These are phyloP conservation scores for Rhinolophus ferrumequinum DNA, from an alignment of 2,113 vertebrate genomes.

Conservation along the genomic window DNA sequence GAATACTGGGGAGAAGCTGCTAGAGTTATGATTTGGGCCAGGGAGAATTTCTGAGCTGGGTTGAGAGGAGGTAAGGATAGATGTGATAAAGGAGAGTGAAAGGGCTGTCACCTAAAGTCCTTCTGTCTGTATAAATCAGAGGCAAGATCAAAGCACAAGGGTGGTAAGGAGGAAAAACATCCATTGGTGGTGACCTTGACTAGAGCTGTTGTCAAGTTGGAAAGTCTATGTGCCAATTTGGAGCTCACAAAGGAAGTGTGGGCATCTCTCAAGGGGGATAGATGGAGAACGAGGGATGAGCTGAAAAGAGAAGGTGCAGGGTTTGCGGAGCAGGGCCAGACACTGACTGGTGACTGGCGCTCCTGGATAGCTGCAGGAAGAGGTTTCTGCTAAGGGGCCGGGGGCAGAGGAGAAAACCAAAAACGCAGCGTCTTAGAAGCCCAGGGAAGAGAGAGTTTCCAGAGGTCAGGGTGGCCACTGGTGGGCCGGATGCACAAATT, in stretches of 20 bases:
- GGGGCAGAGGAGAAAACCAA: not conserved
- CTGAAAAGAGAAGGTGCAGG: not conserved
- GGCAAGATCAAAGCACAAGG: not conserved
- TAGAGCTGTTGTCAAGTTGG: not conserved
- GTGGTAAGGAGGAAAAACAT: not conserved
- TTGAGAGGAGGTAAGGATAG: not conserved
- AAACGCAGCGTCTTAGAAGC: not conserved
- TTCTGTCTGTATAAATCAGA: not conserved
- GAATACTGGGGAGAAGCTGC: not conserved
- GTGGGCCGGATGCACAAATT: not conserved
- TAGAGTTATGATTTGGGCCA: not conserved
- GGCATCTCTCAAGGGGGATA: not conserved
- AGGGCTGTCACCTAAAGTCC: not conserved
- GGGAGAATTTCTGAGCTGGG: not conserved
- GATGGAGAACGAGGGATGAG: not conserved
- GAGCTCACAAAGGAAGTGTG: not conserved
- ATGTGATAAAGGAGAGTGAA: not conserved
- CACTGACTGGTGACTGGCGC: not conserved
- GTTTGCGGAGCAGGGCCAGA: not conserved
- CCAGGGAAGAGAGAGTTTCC: not conserved
- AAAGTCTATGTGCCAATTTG: not conserved
- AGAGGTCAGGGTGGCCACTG: not conserved
- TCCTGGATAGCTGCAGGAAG: not conserved
- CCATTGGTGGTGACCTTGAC: not conserved
- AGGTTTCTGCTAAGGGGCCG: not conserved